Evolutionary conservation across 2,888 invertebrate species (phyloP).

Genomic region (Cantharis rufa): DNA sequence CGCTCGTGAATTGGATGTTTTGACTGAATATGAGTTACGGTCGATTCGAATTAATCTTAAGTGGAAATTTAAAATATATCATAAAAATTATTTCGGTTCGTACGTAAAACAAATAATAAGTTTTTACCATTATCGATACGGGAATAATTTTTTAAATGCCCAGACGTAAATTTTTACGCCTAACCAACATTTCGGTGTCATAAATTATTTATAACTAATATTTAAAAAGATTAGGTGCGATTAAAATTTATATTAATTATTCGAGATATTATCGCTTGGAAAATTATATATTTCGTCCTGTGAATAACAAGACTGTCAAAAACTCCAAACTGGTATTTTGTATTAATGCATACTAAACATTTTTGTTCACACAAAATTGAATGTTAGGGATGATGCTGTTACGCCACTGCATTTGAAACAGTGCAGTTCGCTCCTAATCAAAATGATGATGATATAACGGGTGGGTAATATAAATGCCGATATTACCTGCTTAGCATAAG

Average conservation of each 20-base stretch:
- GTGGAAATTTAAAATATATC: constrained; percentile 8
- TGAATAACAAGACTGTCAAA: constrained; percentile 4
- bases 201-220: constrained; percentile 4
- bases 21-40: constrained; percentile 37
- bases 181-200: not conserved
- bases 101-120: not conserved
- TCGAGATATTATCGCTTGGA: not conserved
- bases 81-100: not conserved
- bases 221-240: constrained; percentile 1
- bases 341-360: not conserved
- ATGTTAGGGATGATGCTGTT: not conserved
- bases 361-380: not conserved
- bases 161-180: not conserved
- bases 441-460: not conserved
- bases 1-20: constrained; percentile 35
- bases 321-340: not conserved
- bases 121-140: not conserved
- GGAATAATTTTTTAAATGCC: not conserved
- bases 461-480: not conserved
- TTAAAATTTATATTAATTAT: constrained; percentile 3
- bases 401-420: not conserved
- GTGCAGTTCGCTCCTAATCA: not conserved
- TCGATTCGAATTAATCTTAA: constrained; percentile 16
- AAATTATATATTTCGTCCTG: not conserved
- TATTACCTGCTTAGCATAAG: constrained; percentile 32